These are phyloP conservation scores for Acanthochromis polyacanthus DNA, from an alignment of 2,113 vertebrate species.

Conservation along the genomic window DNA sequence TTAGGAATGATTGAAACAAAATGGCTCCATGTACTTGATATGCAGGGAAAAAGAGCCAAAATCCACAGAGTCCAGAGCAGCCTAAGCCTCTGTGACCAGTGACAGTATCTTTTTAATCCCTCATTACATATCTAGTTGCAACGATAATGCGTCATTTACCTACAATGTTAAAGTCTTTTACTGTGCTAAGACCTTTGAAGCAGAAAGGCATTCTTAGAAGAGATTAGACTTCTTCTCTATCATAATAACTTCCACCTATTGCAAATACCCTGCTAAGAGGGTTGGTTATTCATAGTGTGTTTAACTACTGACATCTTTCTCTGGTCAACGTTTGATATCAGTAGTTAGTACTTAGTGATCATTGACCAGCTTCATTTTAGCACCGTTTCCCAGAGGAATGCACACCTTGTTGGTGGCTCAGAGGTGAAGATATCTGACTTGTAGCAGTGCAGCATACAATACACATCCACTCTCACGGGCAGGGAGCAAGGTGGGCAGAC, in stretches of 20 bases:
- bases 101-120: neutral
- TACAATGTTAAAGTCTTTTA: neutral
- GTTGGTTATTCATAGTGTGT: conserved; percentile 17
- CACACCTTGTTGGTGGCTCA: neutral
- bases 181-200: neutral
- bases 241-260: neutral
- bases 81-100: conserved; percentile 3
- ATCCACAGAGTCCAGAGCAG: conserved; percentile 7
- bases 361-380: conserved; percentile 3
- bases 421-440: conserved; percentile 24
- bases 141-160: conserved; percentile 2
- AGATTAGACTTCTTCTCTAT: neutral
- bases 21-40: neutral
- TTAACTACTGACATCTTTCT: conserved; percentile 6
- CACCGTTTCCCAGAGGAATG: neutral
- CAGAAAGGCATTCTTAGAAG: no score
- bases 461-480: conserved; percentile 20
- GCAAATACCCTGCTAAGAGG: neutral
- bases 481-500: conserved; percentile 11
- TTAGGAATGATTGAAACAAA: neutral
- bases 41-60: neutral
- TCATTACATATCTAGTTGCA: conserved; percentile 1
- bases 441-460: conserved; percentile 10
- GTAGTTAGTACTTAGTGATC: neutral
- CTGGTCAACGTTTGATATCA: neutral